These are phyloP conservation scores for Carabus problematicus DNA, from an alignment of 2,888 invertebrate species.

Conservation along the genomic window DNA sequence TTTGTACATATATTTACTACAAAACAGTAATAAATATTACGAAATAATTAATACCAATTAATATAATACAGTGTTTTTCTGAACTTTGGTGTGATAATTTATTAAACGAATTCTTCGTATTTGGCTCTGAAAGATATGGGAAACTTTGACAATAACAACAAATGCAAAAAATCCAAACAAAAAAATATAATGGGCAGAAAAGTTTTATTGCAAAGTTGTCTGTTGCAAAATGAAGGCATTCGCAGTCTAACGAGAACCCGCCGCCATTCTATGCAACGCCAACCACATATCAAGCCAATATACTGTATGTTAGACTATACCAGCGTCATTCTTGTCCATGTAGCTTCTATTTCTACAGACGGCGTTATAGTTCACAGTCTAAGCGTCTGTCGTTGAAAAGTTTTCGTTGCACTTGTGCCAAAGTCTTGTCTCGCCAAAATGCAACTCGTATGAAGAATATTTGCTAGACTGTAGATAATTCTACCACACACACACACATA, in stretches of 20 bases:
- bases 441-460: no score
- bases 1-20: no score
- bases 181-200: constrained; percentile 38
- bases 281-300: constrained; percentile 36
- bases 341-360: no score
- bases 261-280: constrained; percentile 37
- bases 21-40: no score
- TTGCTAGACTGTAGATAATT: no score
- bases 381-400: constrained; percentile 29
- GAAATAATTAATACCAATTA: no score
- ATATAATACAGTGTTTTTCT: no score
- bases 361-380: constrained; percentile 20
- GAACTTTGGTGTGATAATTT: no score
- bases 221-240: constrained; percentile 42
- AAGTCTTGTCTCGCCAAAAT: no score
- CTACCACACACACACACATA: no score
- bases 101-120: no score
- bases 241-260: constrained; percentile 38
- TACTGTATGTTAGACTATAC: constrained; percentile 27
- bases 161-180: constrained; percentile 34
- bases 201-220: constrained; percentile 41
- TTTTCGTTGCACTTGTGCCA: constrained; percentile 29
- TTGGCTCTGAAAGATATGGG: no score
- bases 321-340: not conserved
- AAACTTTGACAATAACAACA: constrained; percentile 31